phyloP scores from a whole-genome alignment of 2,888 invertebrate genomes.

The Nesidiocoris tenuis region DNA sequence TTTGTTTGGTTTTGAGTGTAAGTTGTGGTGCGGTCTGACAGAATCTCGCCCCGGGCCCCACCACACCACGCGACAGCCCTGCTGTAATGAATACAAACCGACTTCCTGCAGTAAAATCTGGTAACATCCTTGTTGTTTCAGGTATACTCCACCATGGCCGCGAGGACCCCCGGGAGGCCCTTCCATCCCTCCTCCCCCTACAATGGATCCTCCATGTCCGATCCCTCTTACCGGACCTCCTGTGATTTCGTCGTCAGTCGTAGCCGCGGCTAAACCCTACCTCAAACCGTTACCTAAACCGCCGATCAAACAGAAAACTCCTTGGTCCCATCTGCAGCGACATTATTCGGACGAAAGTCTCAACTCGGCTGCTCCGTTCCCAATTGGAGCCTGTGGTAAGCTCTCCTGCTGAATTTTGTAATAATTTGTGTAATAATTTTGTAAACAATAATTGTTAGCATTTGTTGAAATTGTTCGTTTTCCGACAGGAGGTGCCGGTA shows the following conservation, averaged over 20 bases:
- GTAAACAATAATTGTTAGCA: no score
- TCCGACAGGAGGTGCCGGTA: background rate
- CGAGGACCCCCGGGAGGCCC: slow-evolving; percentile 51
- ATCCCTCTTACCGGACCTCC: slow-evolving; percentile 5
- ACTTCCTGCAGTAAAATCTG: no score
- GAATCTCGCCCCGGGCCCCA: no score
- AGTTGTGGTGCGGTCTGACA: no score
- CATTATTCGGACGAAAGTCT: slow-evolving; percentile 69
- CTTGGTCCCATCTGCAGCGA: slow-evolving; percentile 57
- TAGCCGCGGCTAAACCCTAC: slow-evolving; percentile 52
- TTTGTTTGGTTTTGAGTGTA: no score
- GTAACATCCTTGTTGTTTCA: slow-evolving; percentile 50
- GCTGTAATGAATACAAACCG: no score
- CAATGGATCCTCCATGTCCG: slow-evolving; percentile 23
- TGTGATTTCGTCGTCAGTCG: slow-evolving; percentile 50
- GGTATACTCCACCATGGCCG: slow-evolving; percentile 65
- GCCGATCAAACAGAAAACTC: slow-evolving; percentile 46
- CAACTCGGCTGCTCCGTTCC: slow-evolving; percentile 56
- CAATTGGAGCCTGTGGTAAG: slow-evolving; percentile 53
- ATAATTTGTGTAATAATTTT: no score
- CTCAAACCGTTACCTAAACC: slow-evolving; percentile 51
- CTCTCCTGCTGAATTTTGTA: slow-evolving; percentile 77
- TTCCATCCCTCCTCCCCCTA: slow-evolving; percentile 53
- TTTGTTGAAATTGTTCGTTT: no score
- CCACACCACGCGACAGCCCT: no score